Evolutionary conservation across 2,797 vertebrate species (phyloP), one percentile per base, ranked within the genome.

Genomic region (Rhynchotus rufescens): DNA sequence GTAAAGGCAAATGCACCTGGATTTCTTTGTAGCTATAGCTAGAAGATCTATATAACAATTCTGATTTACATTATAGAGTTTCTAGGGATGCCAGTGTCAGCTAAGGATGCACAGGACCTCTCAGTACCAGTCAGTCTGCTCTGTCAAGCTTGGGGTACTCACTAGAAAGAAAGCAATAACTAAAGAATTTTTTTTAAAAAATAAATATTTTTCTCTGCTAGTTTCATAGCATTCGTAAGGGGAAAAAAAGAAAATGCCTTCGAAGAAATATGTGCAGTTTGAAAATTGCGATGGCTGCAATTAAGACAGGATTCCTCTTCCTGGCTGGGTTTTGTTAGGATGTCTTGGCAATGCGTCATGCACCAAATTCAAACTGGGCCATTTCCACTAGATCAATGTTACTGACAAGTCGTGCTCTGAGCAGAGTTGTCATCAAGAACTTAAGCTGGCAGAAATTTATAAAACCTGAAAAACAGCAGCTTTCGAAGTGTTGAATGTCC

Each of bases 391-490:
- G 60, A 71, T 87, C 90, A 49, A 12, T 61, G 71, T 6, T 93
- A 40, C 80, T 84, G 92, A 94, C 2, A n/a, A 79, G 40, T 54
- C 0, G 0, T 30, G 60, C 77, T 79, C 64, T 86, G 74, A 94
- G 74, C 77, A 86, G n/a, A 71, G 57, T 65, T 96, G 94, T 95
- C 88, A 89, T 57, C 80, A 67, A 71, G 76, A 92, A 45, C 88
- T 80, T 61, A 30, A 51, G 61, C 74, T 71, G 61, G 84, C 42
- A 94, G 85, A 94, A 91, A 86, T 84, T 49, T 49, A 84, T 89
- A 94, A 95, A 95, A 93, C 88, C 80, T 93, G 85, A 88, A 94
- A 80, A 93, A 14, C 66, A 84, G 75, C 85, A 90, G 84, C 89
- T 95, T 95, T 78, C 69, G 2, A 82, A 93, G 83, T 85, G 87